Evolutionary conservation across 2,113 vertebrate genomes (phyloP), one percentile per base, ranked within the genome.

Genomic region (Cottus gobio): DNA sequence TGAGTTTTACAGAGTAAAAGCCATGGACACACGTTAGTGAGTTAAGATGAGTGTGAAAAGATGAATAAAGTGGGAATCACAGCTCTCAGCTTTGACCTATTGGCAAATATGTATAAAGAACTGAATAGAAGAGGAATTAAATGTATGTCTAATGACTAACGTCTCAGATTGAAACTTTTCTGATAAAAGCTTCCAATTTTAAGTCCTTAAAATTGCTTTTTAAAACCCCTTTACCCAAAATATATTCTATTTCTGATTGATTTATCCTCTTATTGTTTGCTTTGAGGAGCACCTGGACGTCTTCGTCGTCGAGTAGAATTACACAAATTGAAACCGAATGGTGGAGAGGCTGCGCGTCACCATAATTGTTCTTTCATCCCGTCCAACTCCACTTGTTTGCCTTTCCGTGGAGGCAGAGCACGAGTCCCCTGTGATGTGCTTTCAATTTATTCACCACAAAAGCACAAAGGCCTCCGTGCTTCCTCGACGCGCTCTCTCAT

Each of bases 31-130:
- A 13, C 6, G 28, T 75, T 50, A 46, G 22, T 62, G 75, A 15
- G 37, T 18, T 26, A 76, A 77, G 77, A 54, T 71, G 13, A 68
- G 75, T 63, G 69, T 83, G 61, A 84, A 85, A 87, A 82, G 79
- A 48, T 9, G 8, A 75, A 52, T 42, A 37, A 31, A 56, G 73
- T 62, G 39, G 18, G 11, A 62, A 44, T 69, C 52, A 30, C 13
- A 3, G 20, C 31, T 74, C 31, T 36, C 22, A 64, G 68, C 31
- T 50, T 58, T 42, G 42, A 87, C 48, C 30, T 48, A 71, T 26
- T 22, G 46, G 8, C 22, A 24, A 5, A 13, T 22, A 60, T 50
- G 52, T 24, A 18, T 11, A 24, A 44, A 50, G 31, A 42, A 68
- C 11, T 46, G 31, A 58, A 56, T 0, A 48, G 8, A 64, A 11